These are phyloP conservation scores for Silurus asotus DNA, from an alignment of 2,113 vertebrate species.

Conservation along the genomic window DNA sequence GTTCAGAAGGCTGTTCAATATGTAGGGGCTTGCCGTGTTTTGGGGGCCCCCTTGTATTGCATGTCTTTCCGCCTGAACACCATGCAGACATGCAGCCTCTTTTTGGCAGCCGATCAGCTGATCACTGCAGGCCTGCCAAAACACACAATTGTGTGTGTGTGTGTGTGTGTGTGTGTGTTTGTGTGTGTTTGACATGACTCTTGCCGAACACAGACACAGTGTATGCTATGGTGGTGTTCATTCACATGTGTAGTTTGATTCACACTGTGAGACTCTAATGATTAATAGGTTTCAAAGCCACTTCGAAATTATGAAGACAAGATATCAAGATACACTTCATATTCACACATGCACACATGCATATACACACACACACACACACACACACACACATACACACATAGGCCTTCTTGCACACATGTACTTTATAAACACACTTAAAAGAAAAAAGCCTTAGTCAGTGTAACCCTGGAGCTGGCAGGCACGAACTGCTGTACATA, in stretches of 20 bases:
- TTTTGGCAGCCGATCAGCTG: constrained; percentile 20
- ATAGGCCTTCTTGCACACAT: background rate
- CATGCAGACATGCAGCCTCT: background rate
- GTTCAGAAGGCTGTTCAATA: no score
- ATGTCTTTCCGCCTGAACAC: background rate
- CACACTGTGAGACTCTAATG: constrained; percentile 7
- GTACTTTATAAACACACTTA: background rate
- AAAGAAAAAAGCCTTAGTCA: constrained; percentile 30
- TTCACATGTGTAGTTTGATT: constrained; percentile 4
- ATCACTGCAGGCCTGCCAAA: constrained; percentile 1
- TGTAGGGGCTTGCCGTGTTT: no score
- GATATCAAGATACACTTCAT: background rate
- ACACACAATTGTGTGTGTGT: background rate
- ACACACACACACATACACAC: background rate
- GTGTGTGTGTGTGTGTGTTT: background rate
- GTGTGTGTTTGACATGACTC: constrained; percentile 14
- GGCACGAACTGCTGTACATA: constrained; percentile 34
- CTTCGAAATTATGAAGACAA: background rate
- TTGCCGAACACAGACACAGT: background rate
- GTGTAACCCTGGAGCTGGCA: constrained; percentile 21
- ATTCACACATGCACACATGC: background rate
- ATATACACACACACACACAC: constrained; percentile 16
- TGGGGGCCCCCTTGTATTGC: background rate
- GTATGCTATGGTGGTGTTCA: background rate
- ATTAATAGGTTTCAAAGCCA: constrained; percentile 38